Percentiles rank a stretch among this genome's conserved stretches.
Conservation (phyloP, 2,797 vertebrate species). For the Chaunax sp. region DNA sequence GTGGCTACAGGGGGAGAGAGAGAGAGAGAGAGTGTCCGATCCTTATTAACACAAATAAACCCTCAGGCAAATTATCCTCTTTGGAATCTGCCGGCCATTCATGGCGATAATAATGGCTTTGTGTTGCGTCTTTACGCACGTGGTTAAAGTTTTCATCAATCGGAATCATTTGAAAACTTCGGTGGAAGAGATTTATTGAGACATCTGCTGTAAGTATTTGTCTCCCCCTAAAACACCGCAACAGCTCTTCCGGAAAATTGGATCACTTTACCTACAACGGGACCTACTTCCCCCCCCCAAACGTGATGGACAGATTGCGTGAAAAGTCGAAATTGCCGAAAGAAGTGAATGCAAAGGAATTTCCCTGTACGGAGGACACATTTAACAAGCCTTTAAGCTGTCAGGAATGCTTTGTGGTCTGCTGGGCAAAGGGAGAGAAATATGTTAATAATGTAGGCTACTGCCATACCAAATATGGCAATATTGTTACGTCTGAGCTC, state of each 20-base stretch:
- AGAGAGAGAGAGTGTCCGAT: slow-evolving; percentile 36
- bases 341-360: slow-evolving; percentile 93
- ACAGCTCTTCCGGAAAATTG: slow-evolving; percentile 84
- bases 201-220: slow-evolving; percentile 65
- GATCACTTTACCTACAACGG: slow-evolving; percentile 72
- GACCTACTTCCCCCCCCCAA: slow-evolving; percentile 66
- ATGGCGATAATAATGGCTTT: slow-evolving; percentile 16
- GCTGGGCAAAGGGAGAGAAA: slow-evolving; percentile 91
- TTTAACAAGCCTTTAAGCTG: slow-evolving; percentile 96
- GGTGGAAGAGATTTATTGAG: slow-evolving; percentile 82
- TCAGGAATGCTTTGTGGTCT: slow-evolving; percentile 98
- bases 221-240: slow-evolving; percentile 66
- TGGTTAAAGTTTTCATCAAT: slow-evolving; percentile 47
- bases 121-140: slow-evolving; percentile 60
- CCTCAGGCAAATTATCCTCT: slow-evolving; percentile 35
- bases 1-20: slow-evolving; percentile 13
- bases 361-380: slow-evolving; percentile 94
- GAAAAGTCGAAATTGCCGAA: slow-evolving; percentile 85
- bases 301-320: slow-evolving; percentile 90
- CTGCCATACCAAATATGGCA: slow-evolving; percentile 99
- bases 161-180: slow-evolving; percentile 77
- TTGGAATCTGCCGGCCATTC: slow-evolving; percentile 28
- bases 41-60: slow-evolving; percentile 48
- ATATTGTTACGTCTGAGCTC: slow-evolving; percentile 98
- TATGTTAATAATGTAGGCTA: slow-evolving; percentile 99